phyloP scores from a whole-genome alignment of 2,888 invertebrate genomes.

The Notodonta dromedarius region DNA sequence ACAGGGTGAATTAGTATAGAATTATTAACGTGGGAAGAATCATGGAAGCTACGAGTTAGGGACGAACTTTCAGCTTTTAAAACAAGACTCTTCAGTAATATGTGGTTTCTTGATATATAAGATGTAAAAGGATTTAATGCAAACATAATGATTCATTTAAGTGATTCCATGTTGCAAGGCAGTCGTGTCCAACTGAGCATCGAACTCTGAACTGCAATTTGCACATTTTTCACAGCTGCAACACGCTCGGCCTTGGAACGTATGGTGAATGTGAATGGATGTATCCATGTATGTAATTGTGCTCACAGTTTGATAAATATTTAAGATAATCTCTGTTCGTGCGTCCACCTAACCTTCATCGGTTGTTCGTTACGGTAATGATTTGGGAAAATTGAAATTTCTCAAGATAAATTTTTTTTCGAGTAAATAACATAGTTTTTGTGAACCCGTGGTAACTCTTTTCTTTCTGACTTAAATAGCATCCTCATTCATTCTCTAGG shows the following conservation, averaged over 20 bases:
- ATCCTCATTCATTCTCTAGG: no score
- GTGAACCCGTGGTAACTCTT: no score
- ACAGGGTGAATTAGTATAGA: background rate
- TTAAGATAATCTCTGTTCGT: slow-evolving; percentile 39
- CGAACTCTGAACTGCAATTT: slow-evolving; percentile 51
- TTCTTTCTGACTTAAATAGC: no score
- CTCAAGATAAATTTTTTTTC: no score
- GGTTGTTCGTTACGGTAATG: background rate
- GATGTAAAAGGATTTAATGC: no score
- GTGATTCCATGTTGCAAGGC: slow-evolving; percentile 9
- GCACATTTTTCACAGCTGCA: slow-evolving; percentile 33
- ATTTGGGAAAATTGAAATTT: no score
- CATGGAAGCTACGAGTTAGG: background rate
- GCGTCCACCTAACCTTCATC: slow-evolving; percentile 11
- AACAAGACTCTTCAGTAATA: no score
- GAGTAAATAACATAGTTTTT: no score
- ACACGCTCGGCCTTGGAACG: slow-evolving; percentile 43
- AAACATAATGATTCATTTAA: no score
- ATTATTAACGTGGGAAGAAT: background rate
- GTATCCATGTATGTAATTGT: slow-evolving; percentile 30
- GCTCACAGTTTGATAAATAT: slow-evolving; percentile 36
- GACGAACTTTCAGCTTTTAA: no score
- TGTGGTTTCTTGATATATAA: no score
- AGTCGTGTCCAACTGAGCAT: slow-evolving; percentile 53
- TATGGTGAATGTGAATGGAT: slow-evolving; percentile 19